Conservation (phyloP, 2,797 vertebrate species). For the Pseudopleuronectes americanus region DNA sequence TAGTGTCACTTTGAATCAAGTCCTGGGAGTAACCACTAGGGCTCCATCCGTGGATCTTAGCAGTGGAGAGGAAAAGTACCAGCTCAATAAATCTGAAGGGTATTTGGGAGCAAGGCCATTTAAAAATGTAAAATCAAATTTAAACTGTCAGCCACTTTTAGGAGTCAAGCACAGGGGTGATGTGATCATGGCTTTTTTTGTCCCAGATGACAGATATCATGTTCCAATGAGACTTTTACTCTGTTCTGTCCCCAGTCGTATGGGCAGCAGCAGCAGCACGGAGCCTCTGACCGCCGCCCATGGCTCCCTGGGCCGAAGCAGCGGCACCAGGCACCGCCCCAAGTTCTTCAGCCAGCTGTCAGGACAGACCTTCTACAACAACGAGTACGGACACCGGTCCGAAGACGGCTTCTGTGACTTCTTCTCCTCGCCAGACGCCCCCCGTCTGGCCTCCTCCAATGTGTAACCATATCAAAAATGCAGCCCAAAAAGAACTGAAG, state of each 20-base stretch:
- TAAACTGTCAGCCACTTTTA: too few relatives aligned
- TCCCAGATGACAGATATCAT: not conserved
- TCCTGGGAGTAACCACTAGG: too few relatives aligned
- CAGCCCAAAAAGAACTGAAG: not conserved
- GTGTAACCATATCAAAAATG: slow-evolving; percentile 60
- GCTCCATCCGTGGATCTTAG: too few relatives aligned
- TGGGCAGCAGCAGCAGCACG: slow-evolving; percentile 79
- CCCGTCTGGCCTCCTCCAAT: slow-evolving; percentile 74
- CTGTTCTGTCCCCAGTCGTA: slow-evolving; percentile 69
- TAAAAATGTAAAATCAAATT: too few relatives aligned
- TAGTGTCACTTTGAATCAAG: too few relatives aligned
- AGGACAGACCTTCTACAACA: slow-evolving; percentile 97
- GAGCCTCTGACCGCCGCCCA: slow-evolving; percentile 77
- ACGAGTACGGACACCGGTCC: slow-evolving; percentile 93
- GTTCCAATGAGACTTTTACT: not conserved
- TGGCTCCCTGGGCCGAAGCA: slow-evolving; percentile 75
- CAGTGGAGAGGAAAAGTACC: too few relatives aligned
- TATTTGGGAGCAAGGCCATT: too few relatives aligned
- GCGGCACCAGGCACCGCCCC: slow-evolving; percentile 63
- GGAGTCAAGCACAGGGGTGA: too few relatives aligned
- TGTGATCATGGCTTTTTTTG: too few relatives aligned
- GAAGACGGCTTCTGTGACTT: slow-evolving; percentile 86
- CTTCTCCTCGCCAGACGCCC: slow-evolving; percentile 76
- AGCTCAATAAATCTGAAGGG: too few relatives aligned
- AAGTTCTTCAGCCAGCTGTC: slow-evolving; percentile 84